phyloP scores from a whole-genome alignment of 2,888 invertebrate species.

The Acanthoscelides obtectus region DNA sequence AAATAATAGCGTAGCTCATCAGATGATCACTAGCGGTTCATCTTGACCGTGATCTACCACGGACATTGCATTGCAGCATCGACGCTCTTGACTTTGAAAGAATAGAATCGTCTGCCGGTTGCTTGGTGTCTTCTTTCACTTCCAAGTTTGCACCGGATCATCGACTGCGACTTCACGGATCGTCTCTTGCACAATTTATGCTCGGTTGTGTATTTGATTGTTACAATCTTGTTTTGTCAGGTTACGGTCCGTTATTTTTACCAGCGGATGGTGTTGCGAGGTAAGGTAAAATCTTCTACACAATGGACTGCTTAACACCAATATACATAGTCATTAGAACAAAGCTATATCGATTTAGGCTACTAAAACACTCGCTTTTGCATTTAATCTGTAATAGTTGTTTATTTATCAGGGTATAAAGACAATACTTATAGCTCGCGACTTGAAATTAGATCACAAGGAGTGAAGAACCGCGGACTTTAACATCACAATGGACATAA shows the following conservation, averaged over 20 bases:
- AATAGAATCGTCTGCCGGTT: background rate
- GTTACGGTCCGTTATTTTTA: background rate
- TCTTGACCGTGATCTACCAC: background rate
- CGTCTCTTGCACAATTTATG: background rate
- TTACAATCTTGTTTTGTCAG: background rate
- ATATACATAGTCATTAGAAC: no score
- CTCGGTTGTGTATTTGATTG: background rate
- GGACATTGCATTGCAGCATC: background rate
- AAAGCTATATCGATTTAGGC: no score
- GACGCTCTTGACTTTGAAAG: background rate
- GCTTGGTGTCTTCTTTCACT: background rate
- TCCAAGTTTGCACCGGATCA: background rate
- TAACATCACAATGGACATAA: no score
- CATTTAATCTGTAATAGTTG: no score
- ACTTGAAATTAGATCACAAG: no score
- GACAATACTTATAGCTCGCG: no score
- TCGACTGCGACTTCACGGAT: background rate
- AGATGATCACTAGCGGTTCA: background rate
- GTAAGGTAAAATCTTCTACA: no score
- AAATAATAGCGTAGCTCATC: background rate
- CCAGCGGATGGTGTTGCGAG: background rate
- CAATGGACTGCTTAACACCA: no score
- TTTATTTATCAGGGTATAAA: no score
- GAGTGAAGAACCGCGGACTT: no score
- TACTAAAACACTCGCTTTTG: no score